Evolutionary conservation across 2,113 vertebrate species (phyloP).

Genomic region (Globicephala melas): DNA sequence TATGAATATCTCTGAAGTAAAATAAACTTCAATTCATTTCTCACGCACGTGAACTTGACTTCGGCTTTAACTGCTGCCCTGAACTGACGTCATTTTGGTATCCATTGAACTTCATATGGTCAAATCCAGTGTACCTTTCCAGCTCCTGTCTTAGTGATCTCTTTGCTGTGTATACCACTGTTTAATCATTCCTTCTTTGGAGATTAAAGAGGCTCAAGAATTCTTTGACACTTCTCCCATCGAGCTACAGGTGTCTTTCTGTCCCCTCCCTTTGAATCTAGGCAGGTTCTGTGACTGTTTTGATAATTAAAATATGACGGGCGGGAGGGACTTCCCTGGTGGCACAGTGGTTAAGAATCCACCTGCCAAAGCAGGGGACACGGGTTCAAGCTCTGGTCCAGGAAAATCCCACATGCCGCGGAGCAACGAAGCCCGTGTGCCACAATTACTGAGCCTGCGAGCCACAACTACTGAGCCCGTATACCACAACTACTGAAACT

Average conservation of each 20-base stretch:
- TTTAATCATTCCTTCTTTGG: not conserved
- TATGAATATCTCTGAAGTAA: not conserved
- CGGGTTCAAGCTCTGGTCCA: no score
- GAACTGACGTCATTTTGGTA: not conserved
- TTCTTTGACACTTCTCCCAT: not conserved
- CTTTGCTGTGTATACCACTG: not conserved
- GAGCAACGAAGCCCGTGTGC: fast-evolving
- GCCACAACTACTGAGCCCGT: no score
- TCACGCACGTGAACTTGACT: not conserved
- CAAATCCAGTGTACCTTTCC: not conserved
- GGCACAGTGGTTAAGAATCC: no score
- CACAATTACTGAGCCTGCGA: no score
- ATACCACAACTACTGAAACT: no score
- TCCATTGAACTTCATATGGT: not conserved
- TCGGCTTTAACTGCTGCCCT: not conserved
- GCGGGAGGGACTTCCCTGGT: not conserved
- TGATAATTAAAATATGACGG: not conserved
- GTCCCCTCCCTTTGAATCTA: not conserved
- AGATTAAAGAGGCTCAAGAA: not conserved
- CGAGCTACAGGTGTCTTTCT: not conserved
- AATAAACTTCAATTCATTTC: not conserved
- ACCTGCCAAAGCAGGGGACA: no score
- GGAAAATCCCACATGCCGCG: no score
- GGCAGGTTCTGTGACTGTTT: not conserved
- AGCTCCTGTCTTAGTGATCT: not conserved